Percentiles rank a stretch among this genome's conserved stretches.
These are phyloP conservation scores for Heliconius charithonia DNA, from an alignment of 2,888 invertebrate species.

Conservation along the genomic window DNA sequence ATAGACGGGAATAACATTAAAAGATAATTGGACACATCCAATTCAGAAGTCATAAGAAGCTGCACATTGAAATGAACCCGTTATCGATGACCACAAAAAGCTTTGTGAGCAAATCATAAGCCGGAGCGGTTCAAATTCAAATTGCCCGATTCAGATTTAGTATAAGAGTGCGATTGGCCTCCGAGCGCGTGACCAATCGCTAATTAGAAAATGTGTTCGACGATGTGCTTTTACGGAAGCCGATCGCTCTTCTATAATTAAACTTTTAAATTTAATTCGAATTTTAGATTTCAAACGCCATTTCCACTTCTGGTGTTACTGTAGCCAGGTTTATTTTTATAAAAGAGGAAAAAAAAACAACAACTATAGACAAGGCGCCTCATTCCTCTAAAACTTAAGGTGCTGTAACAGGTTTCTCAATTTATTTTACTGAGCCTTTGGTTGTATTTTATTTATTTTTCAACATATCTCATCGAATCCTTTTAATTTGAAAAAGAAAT, in stretches of 20 bases:
- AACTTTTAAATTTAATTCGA: conserved; percentile 75
- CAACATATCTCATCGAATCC: background rate
- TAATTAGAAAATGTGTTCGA: conserved; percentile 80
- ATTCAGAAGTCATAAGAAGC: conserved; percentile 48
- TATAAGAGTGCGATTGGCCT: conserved; percentile 68
- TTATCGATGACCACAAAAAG: conserved; percentile 54
- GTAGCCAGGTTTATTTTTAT: conserved; percentile 50
- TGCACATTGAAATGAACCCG: conserved; percentile 50
- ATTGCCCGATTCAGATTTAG: conserved; percentile 75
- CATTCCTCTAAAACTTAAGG: conserved; percentile 41
- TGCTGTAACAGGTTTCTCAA: conserved; percentile 45
- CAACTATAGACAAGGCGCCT: conserved; percentile 42
- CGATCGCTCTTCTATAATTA: conserved; percentile 77
- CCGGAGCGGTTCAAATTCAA: conserved; percentile 79
- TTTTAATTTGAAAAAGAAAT: background rate
- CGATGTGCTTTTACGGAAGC: conserved; percentile 76
- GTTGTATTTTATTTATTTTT: conserved; percentile 31
- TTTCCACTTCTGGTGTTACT: conserved; percentile 63
- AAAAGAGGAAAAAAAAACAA: conserved; percentile 36
- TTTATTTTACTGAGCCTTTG: conserved; percentile 40
- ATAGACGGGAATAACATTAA: conserved; percentile 44
- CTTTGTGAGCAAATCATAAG: conserved; percentile 55
- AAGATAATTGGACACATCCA: conserved; percentile 51
- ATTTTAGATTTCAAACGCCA: conserved; percentile 76
- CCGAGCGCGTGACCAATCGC: conserved; percentile 82